Conservation (phyloP, 2,888 invertebrate species). For the Macaria liturata region DNA sequence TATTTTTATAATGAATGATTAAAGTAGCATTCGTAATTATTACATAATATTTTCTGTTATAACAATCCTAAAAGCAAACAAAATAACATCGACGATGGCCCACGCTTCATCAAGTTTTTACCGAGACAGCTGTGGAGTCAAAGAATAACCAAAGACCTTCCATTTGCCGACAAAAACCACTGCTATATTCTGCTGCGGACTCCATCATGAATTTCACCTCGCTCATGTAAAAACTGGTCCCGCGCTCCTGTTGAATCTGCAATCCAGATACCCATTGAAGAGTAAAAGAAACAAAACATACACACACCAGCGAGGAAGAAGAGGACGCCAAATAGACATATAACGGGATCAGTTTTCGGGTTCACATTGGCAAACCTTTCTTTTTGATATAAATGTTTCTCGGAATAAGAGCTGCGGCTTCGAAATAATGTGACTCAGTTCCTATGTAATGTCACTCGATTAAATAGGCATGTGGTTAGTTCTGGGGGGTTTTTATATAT, state of each 20-base stretch:
- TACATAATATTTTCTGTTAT: too few species aligned
- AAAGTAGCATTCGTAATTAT: too few species aligned
- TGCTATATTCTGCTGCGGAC: constrained; percentile 31
- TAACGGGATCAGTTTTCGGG: constrained; percentile 68
- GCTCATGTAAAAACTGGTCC: constrained; percentile 70
- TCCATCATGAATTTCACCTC: constrained; percentile 38
- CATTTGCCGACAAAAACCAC: constrained; percentile 27
- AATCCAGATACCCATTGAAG: constrained; percentile 75
- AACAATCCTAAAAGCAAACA: too few species aligned
- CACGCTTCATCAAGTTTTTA: constrained; percentile 8
- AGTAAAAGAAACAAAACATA: constrained; percentile 55
- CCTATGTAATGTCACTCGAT: too few species aligned
- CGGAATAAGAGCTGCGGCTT: constrained; percentile 43
- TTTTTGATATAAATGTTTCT: constrained; percentile 60
- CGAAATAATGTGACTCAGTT: constrained; percentile 28
- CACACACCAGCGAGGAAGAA: constrained; percentile 34
- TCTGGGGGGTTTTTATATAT: too few species aligned
- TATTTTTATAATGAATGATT: too few species aligned
- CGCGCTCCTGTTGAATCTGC: constrained; percentile 51
- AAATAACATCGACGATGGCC: too few species aligned
- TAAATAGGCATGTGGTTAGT: too few species aligned
- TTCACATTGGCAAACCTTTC: constrained; percentile 40
- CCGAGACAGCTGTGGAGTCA: constrained; percentile 25
- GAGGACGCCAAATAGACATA: constrained; percentile 53
- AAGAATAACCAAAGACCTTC: constrained; percentile 23